Conservation (phyloP, 2,797 vertebrate genomes). For the Eleutherodactylus coqui region DNA sequence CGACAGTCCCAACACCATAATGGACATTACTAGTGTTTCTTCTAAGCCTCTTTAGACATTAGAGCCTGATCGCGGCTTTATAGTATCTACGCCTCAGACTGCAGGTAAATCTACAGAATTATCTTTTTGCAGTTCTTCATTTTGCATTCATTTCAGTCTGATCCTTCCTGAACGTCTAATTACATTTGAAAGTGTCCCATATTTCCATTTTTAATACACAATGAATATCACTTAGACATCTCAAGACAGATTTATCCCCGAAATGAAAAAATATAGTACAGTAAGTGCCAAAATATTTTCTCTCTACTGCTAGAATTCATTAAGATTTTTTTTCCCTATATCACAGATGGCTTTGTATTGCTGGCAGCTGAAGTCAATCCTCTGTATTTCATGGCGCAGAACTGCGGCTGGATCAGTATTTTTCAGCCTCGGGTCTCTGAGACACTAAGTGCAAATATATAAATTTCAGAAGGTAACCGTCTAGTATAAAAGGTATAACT, state of each 20-base stretch:
- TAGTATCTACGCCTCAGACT: too few species aligned
- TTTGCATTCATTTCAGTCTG: not conserved
- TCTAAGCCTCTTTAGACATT: too few species aligned
- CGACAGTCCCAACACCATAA: too few species aligned
- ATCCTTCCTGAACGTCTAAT: not conserved
- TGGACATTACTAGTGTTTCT: too few species aligned
- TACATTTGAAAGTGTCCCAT: not conserved
- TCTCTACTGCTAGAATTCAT: slow-evolving; percentile 21
- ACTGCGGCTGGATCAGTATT: not conserved
- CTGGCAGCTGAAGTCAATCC: slow-evolving; percentile 52
- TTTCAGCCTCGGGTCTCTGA: not conserved
- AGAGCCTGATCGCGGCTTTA: too few species aligned
- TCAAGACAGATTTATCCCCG: not conserved
- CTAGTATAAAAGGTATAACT: not conserved
- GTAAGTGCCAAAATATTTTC: slow-evolving; percentile 29
- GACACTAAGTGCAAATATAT: slow-evolving; percentile 4
- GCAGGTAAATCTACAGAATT: not conserved
- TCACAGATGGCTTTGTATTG: slow-evolving; percentile 25
- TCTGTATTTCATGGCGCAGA: slow-evolving; percentile 34
- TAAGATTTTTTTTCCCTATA: slow-evolving; percentile 24
- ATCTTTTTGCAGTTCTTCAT: not conserved
- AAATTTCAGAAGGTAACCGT: not conserved
- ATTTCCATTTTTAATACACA: not conserved
- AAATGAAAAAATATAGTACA: not conserved
- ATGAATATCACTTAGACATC: not conserved